phyloP scores from a whole-genome alignment of 2,113 vertebrate genomes.

The Pampusana beccarii region DNA sequence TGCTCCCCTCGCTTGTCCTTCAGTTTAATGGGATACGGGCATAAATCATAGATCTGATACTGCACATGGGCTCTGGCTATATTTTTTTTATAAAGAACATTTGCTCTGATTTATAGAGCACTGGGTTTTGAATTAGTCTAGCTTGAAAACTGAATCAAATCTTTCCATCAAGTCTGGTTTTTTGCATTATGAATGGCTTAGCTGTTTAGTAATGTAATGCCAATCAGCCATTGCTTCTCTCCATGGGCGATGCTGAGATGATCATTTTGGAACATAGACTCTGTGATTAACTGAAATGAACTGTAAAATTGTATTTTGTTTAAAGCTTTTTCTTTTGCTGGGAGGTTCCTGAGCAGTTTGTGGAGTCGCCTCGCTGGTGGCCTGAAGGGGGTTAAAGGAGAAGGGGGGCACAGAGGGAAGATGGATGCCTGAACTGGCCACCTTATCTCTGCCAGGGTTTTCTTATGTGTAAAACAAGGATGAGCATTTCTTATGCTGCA shows the following conservation, averaged over 20 bases:
- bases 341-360: neutral
- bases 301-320: conserved; percentile 77
- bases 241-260: conserved; percentile 58
- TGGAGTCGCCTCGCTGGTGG: neutral
- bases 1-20: conserved; percentile 52
- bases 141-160: conserved; percentile 70
- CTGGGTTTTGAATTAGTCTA: conserved; percentile 67
- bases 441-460: neutral
- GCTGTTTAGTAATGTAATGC: conserved; percentile 50
- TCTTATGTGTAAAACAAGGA: neutral
- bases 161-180: conserved; percentile 60
- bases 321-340: conserved; percentile 59
- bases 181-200: conserved; percentile 64
- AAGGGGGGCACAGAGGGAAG: neutral
- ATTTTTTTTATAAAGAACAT: conserved; percentile 71
- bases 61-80: conserved; percentile 34
- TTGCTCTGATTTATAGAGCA: conserved; percentile 72
- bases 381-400: neutral
- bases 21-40: conserved; percentile 50
- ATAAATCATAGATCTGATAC: conserved; percentile 62
- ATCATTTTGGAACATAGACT: conserved; percentile 60
- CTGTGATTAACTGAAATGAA: conserved; percentile 78
- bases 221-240: conserved; percentile 44
- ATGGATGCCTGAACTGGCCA: neutral
- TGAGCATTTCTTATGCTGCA: neutral